Conservation (phyloP, 2,888 invertebrate species). For the Papilio gigon region DNA sequence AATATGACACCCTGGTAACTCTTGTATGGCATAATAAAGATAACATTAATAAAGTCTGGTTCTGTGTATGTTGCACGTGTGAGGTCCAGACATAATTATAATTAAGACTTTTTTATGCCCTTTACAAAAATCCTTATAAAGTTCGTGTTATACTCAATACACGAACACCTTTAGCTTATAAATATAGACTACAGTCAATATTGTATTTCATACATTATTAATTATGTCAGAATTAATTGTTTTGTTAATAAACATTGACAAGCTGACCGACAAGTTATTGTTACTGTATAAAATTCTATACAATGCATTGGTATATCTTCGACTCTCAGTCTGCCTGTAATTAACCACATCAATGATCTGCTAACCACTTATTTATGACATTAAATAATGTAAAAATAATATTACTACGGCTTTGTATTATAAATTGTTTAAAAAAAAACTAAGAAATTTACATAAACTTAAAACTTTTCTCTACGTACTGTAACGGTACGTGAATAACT, state of each 20-base stretch:
- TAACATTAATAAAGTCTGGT: not conserved
- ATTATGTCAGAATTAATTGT: not conserved
- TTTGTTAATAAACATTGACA: not conserved
- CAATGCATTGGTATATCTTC: not conserved
- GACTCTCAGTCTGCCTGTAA: not conserved
- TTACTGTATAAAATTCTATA: not conserved
- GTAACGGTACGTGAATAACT: no score
- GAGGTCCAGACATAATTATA: not conserved
- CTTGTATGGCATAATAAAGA: not conserved
- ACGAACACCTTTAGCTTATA: not conserved
- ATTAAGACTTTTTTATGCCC: no score
- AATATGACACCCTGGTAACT: slow-evolving; percentile 9
- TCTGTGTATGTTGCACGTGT: not conserved
- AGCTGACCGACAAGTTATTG: not conserved
- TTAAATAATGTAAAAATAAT: not conserved
- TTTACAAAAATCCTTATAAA: no score
- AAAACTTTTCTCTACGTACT: no score
- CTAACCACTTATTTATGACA: not conserved
- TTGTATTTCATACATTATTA: not conserved
- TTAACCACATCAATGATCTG: not conserved
- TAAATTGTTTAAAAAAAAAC: no score
- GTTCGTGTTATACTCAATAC: not conserved
- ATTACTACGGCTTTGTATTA: no score
- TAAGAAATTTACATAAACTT: no score
- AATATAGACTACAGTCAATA: not conserved